These are phyloP conservation scores for Caenorhabditis brenneri DNA, from an alignment of 1,140 invertebrate species.

Conservation along the genomic window DNA sequence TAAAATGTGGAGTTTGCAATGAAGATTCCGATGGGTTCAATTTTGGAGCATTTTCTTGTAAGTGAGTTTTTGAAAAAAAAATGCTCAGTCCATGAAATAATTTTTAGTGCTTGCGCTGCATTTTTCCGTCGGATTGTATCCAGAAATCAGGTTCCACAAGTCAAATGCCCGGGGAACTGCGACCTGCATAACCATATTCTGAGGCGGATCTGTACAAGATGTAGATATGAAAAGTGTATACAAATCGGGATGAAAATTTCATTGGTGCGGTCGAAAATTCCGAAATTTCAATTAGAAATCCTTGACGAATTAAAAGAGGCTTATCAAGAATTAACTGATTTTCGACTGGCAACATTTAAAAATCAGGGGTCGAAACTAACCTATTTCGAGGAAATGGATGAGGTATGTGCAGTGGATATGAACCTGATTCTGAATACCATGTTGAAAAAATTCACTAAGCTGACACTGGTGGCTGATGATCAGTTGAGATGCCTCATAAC, in stretches of 20 bases:
- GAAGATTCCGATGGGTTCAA: neutral
- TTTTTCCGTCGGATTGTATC: neutral
- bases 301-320: neutral
- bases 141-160: neutral
- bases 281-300: neutral
- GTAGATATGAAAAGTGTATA: neutral
- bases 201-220: neutral
- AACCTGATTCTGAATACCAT: neutral
- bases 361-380: neutral
- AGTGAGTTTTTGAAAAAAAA: neutral
- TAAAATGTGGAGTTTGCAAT: neutral
- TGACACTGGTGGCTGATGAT: neutral
- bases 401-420: neutral
- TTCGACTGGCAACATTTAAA: neutral
- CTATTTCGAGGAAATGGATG: slow-evolving; percentile 15
- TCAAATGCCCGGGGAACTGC: neutral
- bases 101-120: neutral
- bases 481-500: neutral
- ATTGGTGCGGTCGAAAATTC: neutral
- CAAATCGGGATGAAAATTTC: neutral
- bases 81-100: neutral
- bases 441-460: neutral
- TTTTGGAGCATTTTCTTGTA: neutral
- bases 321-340: neutral
- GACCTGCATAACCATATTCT: neutral